Evolutionary conservation across 2,797 vertebrate genomes (phyloP), one percentile per base, ranked within the genome.

Genomic region (Cirrhinus molitorella): DNA sequence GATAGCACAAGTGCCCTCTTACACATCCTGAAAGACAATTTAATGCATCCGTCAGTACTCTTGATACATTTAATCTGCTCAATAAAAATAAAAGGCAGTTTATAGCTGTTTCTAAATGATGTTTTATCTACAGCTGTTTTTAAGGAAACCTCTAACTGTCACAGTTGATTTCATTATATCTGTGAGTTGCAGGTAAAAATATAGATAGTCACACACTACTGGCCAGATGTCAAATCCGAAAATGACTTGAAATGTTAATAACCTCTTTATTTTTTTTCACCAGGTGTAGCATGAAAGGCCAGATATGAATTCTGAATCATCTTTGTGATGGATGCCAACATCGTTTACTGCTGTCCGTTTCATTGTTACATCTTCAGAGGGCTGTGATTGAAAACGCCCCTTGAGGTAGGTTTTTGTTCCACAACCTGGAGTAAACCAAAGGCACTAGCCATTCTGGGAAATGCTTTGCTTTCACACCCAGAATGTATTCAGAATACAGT

Each of bases 31-130:
- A 55, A 57, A 28, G 45, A 65, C 5, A 3, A 6, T 86, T 71
- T 80, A 80, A 86, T 51, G 23, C 47, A 73, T 74, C 16, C 37
- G 71, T 77, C 75, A 78, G 74, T 85, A 55, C 63, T 74, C 25
- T 81, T 31, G 78, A 73, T 47, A 43, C 28, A 68, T 72, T 61
- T 66, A 25, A 73, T 84, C 37, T 78, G 34, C 45, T 11, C 57
- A 77, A 77, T 76, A 67, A 76, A 83, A 71, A 65, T 45, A 14
- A 47, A 63, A 14, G 28, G 7, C 13, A 3, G 19, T 67, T 61
- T 37, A 70, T 59, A 70, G 49, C 7, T 65, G 5, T 43, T 70
- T 78, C 55, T 21, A 53, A 23, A 51, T 67, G n/a, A 55, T 51
- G 45, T 66, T 71, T 72, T 66, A 70, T 72, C 59, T 70, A 65